Evolutionary conservation across 2,888 invertebrate genomes (phyloP).

Genomic region (Himalopsyche japonica): DNA sequence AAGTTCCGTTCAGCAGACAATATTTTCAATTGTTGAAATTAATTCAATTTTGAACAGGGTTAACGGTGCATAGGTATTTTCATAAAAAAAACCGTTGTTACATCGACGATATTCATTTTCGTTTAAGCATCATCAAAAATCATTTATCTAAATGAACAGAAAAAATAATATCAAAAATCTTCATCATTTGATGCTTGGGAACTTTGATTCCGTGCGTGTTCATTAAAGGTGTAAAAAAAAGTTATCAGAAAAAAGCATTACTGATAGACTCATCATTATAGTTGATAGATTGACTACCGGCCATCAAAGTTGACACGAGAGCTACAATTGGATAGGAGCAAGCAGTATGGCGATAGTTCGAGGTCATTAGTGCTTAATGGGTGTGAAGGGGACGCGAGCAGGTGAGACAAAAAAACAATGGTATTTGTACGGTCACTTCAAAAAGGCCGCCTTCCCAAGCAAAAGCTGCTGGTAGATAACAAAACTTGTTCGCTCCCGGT

Average conservation of each 20-base stretch:
- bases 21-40: too few relatives aligned
- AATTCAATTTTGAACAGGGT: too few relatives aligned
- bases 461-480: neutral
- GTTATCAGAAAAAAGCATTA: neutral
- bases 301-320: slow-evolving; percentile 28
- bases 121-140: too few relatives aligned
- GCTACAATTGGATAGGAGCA: neutral
- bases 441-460: slow-evolving; percentile 8
- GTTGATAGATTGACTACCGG: slow-evolving; percentile 21
- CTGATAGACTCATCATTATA: slow-evolving; percentile 32
- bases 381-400: slow-evolving; percentile 6
- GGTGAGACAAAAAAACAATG: slow-evolving; percentile 16
- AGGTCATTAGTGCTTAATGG: neutral
- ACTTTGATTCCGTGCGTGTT: neutral
- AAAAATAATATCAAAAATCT: too few relatives aligned
- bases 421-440: slow-evolving; percentile 7
- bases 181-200: neutral
- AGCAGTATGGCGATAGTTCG: neutral
- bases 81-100: too few relatives aligned
- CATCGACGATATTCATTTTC: too few relatives aligned
- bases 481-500: neutral
- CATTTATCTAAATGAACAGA: too few relatives aligned
- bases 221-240: neutral
- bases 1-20: too few relatives aligned
- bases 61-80: too few relatives aligned